Evolutionary conservation across 2,797 vertebrate species (phyloP).

Genomic region (Anolis apletophallus): DNA sequence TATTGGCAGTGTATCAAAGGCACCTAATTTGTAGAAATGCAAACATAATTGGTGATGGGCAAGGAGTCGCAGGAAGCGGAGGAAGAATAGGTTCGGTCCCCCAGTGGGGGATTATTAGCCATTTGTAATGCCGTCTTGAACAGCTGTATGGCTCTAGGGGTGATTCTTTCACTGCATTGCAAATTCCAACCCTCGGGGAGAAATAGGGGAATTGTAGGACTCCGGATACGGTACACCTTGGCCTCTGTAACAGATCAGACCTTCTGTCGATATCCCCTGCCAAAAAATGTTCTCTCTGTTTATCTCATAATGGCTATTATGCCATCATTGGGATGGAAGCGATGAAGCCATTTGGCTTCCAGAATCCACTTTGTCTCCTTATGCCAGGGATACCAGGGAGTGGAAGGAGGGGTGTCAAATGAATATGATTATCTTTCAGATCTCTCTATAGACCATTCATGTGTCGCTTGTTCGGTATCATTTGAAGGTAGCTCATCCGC

Average conservation of each 20-base stretch:
- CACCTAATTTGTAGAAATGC: constrained; percentile 29
- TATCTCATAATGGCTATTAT: constrained; percentile 52
- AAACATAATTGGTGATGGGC: constrained; percentile 40
- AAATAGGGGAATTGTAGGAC: background rate
- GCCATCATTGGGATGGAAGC: constrained; percentile 43
- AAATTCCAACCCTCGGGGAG: constrained; percentile 51
- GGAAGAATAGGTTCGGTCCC: constrained; percentile 8
- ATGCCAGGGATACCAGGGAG: background rate
- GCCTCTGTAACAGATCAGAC: constrained; percentile 19
- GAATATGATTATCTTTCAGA: background rate
- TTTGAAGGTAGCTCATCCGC: background rate
- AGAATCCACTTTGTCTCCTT: background rate
- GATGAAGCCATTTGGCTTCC: constrained; percentile 33
- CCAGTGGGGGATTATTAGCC: constrained; percentile 50
- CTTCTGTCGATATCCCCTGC: constrained; percentile 22
- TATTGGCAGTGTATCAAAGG: constrained; percentile 34
- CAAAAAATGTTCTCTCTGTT: constrained; percentile 22
- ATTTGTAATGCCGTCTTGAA: constrained; percentile 52
- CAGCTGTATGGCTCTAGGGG: constrained; percentile 46
- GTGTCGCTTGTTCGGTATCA: too few species aligned
- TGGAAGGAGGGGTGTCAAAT: background rate
- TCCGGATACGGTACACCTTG: constrained; percentile 19
- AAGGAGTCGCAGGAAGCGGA: constrained; percentile 39
- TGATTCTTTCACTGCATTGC: constrained; percentile 45
- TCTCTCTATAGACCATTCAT: background rate